Evolutionary conservation across 2,797 vertebrate genomes (phyloP).

Genomic region (Pantherophis vulpinus): DNA sequence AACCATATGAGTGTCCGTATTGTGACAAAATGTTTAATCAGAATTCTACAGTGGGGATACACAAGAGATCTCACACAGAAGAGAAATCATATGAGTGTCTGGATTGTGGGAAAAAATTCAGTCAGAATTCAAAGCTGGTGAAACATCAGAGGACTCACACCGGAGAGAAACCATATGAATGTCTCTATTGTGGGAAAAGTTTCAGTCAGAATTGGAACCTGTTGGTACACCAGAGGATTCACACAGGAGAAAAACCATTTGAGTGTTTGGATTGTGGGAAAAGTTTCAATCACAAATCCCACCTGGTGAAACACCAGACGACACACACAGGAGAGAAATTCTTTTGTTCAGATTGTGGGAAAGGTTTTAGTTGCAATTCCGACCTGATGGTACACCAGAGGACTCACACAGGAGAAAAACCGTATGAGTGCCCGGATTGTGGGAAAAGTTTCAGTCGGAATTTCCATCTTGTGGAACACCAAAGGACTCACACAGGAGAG

Average conservation of each 20-base stretch:
- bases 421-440: neutral
- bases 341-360: neutral
- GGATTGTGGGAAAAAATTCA: neutral
- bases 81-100: neutral
- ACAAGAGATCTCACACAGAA: neutral
- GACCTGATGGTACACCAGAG: neutral
- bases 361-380: neutral
- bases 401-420: neutral
- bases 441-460: neutral
- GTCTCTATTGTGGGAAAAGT: neutral
- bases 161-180: neutral
- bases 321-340: neutral
- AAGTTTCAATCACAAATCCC: neutral
- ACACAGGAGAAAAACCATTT: neutral
- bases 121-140: neutral
- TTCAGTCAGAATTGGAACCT: neutral
- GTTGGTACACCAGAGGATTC: neutral
- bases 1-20: too few relatives aligned
- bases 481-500: neutral
- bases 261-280: neutral
- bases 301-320: neutral
- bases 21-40: too few relatives aligned
- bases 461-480: neutral
- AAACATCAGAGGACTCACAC: neutral
- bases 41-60: neutral